Conservation (phyloP, 2,888 invertebrate species). For the Coleophora deauratella region DNA sequence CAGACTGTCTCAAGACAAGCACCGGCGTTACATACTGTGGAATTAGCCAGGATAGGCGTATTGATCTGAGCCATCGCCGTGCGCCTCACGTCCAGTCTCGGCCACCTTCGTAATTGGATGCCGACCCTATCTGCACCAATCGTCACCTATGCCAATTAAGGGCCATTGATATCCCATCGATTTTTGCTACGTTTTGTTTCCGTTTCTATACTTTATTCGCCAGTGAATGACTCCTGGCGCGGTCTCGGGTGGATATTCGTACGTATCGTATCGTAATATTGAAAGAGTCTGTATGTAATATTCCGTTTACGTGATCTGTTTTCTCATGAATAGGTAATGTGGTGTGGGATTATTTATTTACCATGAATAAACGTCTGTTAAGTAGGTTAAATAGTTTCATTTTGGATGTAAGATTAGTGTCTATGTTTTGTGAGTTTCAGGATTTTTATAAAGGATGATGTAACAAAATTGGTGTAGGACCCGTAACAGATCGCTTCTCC, state of each 20-base stretch:
- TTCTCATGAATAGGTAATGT: neutral
- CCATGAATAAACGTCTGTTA: too few relatives aligned
- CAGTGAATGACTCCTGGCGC: neutral
- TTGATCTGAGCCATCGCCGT: constrained; percentile 25
- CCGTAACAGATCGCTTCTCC: too few relatives aligned
- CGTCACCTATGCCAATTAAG: constrained; percentile 28
- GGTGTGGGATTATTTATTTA: neutral
- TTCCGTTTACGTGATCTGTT: neutral
- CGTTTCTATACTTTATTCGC: neutral
- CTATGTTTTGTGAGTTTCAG: too few relatives aligned
- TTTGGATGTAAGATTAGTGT: too few relatives aligned
- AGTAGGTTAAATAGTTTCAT: too few relatives aligned
- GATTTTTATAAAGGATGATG: too few relatives aligned
- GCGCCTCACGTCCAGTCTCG: constrained; percentile 15
- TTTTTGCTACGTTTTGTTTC: constrained; percentile 18
- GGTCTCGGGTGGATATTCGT: neutral
- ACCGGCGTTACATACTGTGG: neutral
- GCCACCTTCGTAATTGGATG: constrained; percentile 31
- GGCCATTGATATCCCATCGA: constrained; percentile 29
- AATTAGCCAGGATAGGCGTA: constrained; percentile 9
- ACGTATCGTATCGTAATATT: neutral
- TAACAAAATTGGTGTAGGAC: too few relatives aligned
- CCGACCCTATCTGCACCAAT: constrained; percentile 17
- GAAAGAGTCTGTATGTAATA: neutral
- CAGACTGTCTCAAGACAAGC: too few relatives aligned